Evolutionary conservation across 2,888 invertebrate genomes (phyloP), one percentile per base, ranked within the genome.

Genomic region (Arctia plantaginis): DNA sequence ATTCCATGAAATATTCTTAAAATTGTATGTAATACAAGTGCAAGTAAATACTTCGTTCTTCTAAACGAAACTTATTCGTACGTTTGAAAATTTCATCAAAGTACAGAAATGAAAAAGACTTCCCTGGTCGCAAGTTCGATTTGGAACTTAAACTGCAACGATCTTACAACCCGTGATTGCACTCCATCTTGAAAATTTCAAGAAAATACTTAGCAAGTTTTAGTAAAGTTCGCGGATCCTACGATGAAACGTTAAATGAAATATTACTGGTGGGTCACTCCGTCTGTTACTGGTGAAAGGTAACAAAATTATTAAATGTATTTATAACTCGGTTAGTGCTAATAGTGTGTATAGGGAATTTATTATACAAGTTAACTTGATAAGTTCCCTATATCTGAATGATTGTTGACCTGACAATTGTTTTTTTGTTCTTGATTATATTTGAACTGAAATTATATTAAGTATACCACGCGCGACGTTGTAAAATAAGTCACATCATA

Each of bases 101-200:
- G 89, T 90, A 90, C 87, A 82, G 85, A 89, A 89, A 90, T 86
- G 87, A 85, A 87, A 89, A 93, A 91, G 90, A 90, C 86, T 89
- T 89, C 82, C 81, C 86, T 88, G 90, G 90, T 90, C 92, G 85
- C 88, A 89, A 93, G 90, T 92, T 92, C 88, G 87, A 88, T 89
- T 90, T 85, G 80, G 88, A 92, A 93, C 89, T 92, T 82, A 82
- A 88, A 89, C 87, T 89, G 90, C 86, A 83, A 85, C 88, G 89
- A 91, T 92, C 91, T 90, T 90, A 91, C 88, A 84, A 88, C 86
- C 86, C 91, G 89, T 93, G 94, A 94, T 94, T 94, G 94, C 93
- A 90, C 88, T 89, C 87, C 84, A 86, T 89, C 89, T 90, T 87
- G 86, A 87, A 89, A 89, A 90, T 90, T 92, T 93, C 86, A 84